A percentile compares a stretch with the other conserved stretches of the same genome.
These are phyloP conservation scores for Acipenser ruthenus DNA, from an alignment of 2,797 vertebrate species.

Conservation along the genomic window DNA sequence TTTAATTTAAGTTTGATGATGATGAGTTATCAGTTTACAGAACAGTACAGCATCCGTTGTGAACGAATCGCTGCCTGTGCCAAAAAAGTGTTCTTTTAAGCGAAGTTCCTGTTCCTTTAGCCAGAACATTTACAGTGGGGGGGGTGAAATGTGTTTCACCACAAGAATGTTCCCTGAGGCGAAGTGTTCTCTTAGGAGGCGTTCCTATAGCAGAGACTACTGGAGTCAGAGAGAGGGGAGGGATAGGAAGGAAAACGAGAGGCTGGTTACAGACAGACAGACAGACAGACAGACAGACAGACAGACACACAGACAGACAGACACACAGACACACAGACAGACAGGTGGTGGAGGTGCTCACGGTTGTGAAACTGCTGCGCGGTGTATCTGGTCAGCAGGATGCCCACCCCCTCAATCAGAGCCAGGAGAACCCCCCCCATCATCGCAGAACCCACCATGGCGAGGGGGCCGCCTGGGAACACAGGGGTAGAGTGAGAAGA, in stretches of 20 bases:
- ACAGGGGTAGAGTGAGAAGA: constrained; percentile 10
- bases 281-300: not conserved
- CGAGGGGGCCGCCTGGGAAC: constrained; percentile 71
- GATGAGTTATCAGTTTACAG: too few relatives aligned
- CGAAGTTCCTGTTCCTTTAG: too few relatives aligned
- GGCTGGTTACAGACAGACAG: not conserved
- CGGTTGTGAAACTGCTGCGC: constrained; percentile 81
- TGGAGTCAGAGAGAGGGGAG: not conserved
- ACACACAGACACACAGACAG: too few relatives aligned
- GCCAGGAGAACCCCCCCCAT: constrained; percentile 79
- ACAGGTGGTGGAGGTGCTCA: constrained; percentile 43
- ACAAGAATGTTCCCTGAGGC: too few relatives aligned
- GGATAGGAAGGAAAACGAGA: constrained; percentile 8
- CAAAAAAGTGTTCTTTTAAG: too few relatives aligned
- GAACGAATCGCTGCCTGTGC: not conserved
- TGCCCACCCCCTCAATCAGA: constrained; percentile 83
- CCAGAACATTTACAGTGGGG: too few relatives aligned
- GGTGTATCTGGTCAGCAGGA: constrained; percentile 83
- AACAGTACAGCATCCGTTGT: too few relatives aligned
- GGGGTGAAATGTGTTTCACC: not conserved
- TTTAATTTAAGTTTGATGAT: too few relatives aligned
- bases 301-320: not conserved
- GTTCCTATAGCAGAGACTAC: too few relatives aligned
- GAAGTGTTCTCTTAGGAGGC: not conserved
- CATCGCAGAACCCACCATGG: constrained; percentile 84